Percentiles rank a stretch among this genome's conserved stretches.
Evolutionary conservation across 2,888 invertebrate genomes (phyloP).

Genomic region (Prosapia bicincta): DNA sequence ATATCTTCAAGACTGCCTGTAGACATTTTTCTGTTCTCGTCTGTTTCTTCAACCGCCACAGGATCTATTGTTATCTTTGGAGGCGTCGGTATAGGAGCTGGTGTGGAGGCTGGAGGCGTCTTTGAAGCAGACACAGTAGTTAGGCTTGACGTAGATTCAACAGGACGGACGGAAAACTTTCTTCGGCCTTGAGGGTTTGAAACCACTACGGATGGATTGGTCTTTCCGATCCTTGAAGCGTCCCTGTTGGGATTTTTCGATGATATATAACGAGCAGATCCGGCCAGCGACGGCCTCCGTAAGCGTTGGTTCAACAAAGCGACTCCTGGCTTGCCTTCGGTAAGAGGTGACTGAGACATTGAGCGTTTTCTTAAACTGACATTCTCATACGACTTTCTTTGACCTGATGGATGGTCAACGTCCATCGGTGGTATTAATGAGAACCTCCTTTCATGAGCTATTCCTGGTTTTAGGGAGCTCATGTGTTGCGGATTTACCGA

Average conservation of each 20-base stretch:
- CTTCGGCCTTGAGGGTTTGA: background rate
- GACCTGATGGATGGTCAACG: constrained; percentile 19
- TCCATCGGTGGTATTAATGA: constrained; percentile 22
- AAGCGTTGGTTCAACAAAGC: background rate
- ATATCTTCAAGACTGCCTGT: constrained; percentile 6
- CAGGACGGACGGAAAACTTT: constrained; percentile 17
- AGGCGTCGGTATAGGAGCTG: background rate
- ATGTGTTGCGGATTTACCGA: background rate
- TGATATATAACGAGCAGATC: constrained; percentile 15
- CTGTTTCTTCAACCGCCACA: background rate
- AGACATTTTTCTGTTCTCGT: background rate
- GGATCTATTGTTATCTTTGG: constrained; percentile 6
- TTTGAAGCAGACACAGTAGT: background rate
- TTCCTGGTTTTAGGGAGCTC: background rate
- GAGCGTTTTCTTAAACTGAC: constrained; percentile 2
- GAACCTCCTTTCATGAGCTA: constrained; percentile 6
- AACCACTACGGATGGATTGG: background rate
- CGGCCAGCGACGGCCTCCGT: constrained; percentile 3
- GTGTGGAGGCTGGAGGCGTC: background rate
- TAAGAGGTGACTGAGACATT: background rate
- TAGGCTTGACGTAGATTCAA: background rate
- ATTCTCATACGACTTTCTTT: background rate
- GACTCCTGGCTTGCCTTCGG: background rate
- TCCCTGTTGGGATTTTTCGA: background rate
- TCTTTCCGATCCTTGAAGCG: constrained; percentile 2